Evolutionary conservation across 2,797 vertebrate species (phyloP), one percentile per base, ranked within the genome.

Genomic region (Melanotaenia maccullochi): DNA sequence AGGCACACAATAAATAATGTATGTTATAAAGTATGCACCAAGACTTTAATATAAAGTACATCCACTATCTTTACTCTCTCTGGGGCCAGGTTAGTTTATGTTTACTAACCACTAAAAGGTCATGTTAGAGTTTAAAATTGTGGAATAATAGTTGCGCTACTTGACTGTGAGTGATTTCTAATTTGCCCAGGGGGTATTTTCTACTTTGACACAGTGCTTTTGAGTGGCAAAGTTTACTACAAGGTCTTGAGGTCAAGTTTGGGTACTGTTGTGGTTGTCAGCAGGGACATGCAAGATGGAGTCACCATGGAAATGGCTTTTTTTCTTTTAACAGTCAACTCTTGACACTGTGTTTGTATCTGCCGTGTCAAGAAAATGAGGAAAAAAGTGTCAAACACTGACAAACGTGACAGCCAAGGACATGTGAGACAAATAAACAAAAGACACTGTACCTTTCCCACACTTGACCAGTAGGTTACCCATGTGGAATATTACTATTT

Each of bases 381-480:
- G 57, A 18, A 90, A 88, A 83, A 52, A 24, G 49, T 79, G 85
- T 85, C 81, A 87, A 65, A 9, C 44, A 49, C 4, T 51, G 73
- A 65, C 81, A 82, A 79, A 74, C 82, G 67, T 78, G 71, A 71
- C 81, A 81, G 73, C 79, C 64, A 90, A 85, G 78, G 85, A 81
- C 76, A 14, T 71, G 49, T 68, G 68, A 75, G 68, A 78, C 67
- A 73, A 72, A 75, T 86, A 73, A 60, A 78, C 76, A 81, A 83
- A 47, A 74, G 24, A 60, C 62, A 61, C 42, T 51, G 60, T 56
- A 61, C 30, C 40, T 62, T 62, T 74, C 58, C 49, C 74, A 76
- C 66, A 76, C 76, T 85, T 78, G 71, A 76, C 42, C 68, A 74
- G 60, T 54, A 52, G 80, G 51, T 79, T 78, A 81, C 69, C 62